Evolutionary conservation across 2,888 invertebrate species (phyloP), one percentile per base, ranked within the genome.

Genomic region (Sussaba pulchella): DNA sequence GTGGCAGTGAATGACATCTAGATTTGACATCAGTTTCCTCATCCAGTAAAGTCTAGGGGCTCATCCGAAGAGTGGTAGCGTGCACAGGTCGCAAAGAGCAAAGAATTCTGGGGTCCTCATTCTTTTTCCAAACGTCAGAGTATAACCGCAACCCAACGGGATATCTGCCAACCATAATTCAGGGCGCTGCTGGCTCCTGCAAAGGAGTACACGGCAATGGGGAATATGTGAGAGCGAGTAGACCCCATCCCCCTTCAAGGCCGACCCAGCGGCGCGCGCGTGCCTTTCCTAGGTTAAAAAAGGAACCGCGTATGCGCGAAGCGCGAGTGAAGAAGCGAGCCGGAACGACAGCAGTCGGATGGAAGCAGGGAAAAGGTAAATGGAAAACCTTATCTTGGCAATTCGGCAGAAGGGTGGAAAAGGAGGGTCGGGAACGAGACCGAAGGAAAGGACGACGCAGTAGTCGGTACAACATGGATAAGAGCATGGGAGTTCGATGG

Each of bases 331-430:
- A 67, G 39, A 63, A 72, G 50, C 63, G 57, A 75, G 57, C 64
- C 19, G 54, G 67, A 75, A 47, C 50, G 75, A 47, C 64, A 67
- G 75, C 72, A 61, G 66, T 36, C 54, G 47, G 52, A 41, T 70
- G 52, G 78, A 74, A 84, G 81, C 66, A 66, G 24, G 67, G 74
- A 31, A 67, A 75, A 84, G 84, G 84, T 83, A 88, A 88, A 87
- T 88, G 88, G 86, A 86, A 88, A 88, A 89, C 84, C 85, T 87
- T 88, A 88, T 88, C 88, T 84, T 80, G 77, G 83, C 71, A 77
- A 80, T 82, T 80, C 72, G 69, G 67, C 59, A 61, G 66, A 67
- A 54, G 71, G 52, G 81, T 82, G 73, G 75, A 66, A 77, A 71
- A 61, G 31, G n/a, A 26, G 61, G 61, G 54, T 14, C 19, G 54